phyloP scores from a whole-genome alignment of 2,888 invertebrate species.

The Caenorhabditis panamensis region DNA sequence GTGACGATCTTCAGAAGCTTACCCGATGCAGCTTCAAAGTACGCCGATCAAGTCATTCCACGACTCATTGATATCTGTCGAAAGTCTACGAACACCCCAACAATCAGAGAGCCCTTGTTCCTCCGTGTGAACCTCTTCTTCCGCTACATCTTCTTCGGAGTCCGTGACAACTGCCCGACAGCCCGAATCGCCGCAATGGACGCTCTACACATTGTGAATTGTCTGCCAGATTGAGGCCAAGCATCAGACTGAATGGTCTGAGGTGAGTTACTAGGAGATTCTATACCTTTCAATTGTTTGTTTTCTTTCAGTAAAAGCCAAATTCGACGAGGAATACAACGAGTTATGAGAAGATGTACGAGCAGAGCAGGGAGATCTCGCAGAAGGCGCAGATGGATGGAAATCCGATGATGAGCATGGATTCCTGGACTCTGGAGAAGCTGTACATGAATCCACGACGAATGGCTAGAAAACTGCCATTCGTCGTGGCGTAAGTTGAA shows the following conservation, averaged over 20 bases:
- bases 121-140: slow-evolving; percentile 83
- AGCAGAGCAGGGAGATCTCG: no score
- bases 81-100: slow-evolving; percentile 60
- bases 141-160: slow-evolving; percentile 79
- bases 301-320: neutral
- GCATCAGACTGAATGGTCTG: slow-evolving; percentile 91
- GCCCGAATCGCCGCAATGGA: slow-evolving; percentile 95
- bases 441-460: no score
- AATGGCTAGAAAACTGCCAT: no score
- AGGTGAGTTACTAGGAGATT: slow-evolving; percentile 77
- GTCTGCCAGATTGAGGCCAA: slow-evolving; percentile 96
- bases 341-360: no score
- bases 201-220: slow-evolving; percentile 93
- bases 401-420: no score
- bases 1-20: slow-evolving; percentile 96
- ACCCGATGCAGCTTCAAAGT: slow-evolving; percentile 88
- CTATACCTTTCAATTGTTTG: neutral
- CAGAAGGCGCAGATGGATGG: no score
- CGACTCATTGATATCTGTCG: slow-evolving; percentile 71
- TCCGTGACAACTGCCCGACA: slow-evolving; percentile 84
- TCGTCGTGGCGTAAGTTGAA: no score
- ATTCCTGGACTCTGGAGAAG: no score
- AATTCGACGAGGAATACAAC: neutral
- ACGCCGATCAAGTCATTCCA: slow-evolving; percentile 78
- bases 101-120: no score